phyloP scores from a whole-genome alignment of 30 jellyfish, hydroid and myxozoan genomes.

The Turritopsis dohrnii region DNA sequence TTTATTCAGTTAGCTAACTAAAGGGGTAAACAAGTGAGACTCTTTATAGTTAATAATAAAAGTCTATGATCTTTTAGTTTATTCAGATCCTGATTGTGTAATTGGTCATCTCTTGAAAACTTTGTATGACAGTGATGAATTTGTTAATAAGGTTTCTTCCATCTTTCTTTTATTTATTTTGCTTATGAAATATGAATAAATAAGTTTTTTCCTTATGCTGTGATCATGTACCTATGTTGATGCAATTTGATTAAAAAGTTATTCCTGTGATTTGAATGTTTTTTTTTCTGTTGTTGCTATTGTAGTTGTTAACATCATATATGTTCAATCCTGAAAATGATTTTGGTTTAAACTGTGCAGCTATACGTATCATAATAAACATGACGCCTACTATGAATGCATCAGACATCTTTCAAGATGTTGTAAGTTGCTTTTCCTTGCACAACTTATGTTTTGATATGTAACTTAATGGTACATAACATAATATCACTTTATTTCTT shows the following conservation, averaged over 20 bases:
- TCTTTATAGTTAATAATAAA: too few species aligned
- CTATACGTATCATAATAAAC: conserved; percentile 56
- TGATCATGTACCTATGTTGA: background rate
- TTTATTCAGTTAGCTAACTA: background rate
- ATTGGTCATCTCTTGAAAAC: conserved; percentile 40
- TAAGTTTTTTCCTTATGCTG: background rate
- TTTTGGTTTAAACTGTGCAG: conserved; percentile 76
- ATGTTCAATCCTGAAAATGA: conserved; percentile 59
- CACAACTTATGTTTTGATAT: background rate
- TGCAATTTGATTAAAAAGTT: background rate
- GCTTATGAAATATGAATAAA: too few species aligned
- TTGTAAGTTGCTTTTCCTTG: conserved; percentile 26
- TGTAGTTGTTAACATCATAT: conserved; percentile 61
- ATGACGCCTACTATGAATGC: conserved; percentile 61
- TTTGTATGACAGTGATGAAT: conserved; percentile 26
- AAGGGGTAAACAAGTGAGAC: too few species aligned
- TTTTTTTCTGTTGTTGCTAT: background rate
- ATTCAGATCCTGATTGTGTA: conserved; percentile 28
- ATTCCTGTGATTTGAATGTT: background rate
- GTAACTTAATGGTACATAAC: background rate
- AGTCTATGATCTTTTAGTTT: too few species aligned
- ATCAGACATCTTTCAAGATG: conserved; percentile 54
- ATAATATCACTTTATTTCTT: background rate
- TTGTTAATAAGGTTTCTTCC: conserved; percentile 20
- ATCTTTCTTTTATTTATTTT: background rate